phyloP scores from a whole-genome alignment of 2,888 invertebrate species.

The Teinopalpus imperialis region DNA sequence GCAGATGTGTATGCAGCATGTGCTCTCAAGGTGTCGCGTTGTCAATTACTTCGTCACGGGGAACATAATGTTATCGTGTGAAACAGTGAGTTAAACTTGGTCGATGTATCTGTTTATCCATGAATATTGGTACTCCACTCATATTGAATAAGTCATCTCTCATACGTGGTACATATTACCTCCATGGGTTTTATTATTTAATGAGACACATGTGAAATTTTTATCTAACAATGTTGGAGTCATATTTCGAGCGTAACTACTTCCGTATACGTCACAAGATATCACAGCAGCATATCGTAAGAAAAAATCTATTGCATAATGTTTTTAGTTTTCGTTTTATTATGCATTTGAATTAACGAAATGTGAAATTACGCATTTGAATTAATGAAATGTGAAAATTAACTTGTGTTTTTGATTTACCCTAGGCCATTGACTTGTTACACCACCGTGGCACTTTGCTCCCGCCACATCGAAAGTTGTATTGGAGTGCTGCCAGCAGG shows the following conservation, averaged over 20 bases:
- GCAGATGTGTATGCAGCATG: conserved; percentile 15
- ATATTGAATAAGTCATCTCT: too few species aligned
- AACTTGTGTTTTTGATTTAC: not conserved
- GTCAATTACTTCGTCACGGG: conserved; percentile 14
- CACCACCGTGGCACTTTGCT: conserved; percentile 5
- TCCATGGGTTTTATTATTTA: too few species aligned
- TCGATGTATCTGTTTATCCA: too few species aligned
- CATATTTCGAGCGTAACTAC: too few species aligned
- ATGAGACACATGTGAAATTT: too few species aligned
- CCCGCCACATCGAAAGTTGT: conserved; percentile 1
- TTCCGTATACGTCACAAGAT: too few species aligned
- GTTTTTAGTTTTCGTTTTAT: conserved; percentile 6
- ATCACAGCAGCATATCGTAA: not conserved
- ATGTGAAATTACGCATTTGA: conserved; percentile 2
- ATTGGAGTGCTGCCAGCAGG: conserved; percentile 9
- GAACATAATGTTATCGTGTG: too few species aligned
- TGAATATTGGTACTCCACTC: too few species aligned
- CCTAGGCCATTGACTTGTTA: conserved; percentile 14
- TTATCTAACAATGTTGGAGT: too few species aligned
- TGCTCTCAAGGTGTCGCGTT: conserved; percentile 4
- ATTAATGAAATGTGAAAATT: conserved; percentile 5
- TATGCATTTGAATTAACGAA: conserved; percentile 11
- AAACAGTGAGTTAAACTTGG: too few species aligned
- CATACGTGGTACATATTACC: too few species aligned
- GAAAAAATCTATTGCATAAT: conserved; percentile 2